Evolutionary conservation across 2,113 vertebrate genomes (phyloP).

Genomic region (Lasiurus cinereus): DNA sequence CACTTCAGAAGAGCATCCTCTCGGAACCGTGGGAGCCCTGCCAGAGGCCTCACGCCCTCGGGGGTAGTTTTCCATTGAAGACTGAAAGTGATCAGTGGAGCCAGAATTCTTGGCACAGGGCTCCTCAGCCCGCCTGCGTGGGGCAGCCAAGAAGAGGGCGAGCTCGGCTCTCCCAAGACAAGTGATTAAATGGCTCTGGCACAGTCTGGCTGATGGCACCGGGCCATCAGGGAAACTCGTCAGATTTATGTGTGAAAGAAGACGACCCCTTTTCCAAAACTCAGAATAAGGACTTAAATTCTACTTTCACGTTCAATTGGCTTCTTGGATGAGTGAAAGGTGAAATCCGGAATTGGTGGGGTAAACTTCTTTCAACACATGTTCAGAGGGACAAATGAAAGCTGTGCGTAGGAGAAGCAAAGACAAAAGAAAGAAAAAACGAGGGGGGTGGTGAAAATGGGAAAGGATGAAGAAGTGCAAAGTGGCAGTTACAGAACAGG

Average conservation of each 20-base stretch:
- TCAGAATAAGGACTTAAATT: background rate
- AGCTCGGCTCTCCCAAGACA: background rate
- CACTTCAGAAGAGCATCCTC: background rate
- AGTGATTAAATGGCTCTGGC: background rate
- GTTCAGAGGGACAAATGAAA: background rate
- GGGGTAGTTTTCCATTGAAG: background rate
- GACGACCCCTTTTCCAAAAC: background rate
- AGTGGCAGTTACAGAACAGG: background rate
- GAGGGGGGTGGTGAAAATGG: background rate
- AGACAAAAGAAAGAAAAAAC: background rate
- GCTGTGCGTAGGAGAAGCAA: background rate
- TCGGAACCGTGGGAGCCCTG: background rate
- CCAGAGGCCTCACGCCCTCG: background rate
- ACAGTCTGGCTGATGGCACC: background rate
- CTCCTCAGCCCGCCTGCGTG: background rate
- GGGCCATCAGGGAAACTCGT: background rate
- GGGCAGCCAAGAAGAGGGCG: background rate
- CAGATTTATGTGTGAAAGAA: background rate
- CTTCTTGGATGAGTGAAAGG: background rate
- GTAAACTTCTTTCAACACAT: background rate
- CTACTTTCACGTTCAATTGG: background rate
- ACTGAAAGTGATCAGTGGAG: background rate
- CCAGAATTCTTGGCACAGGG: background rate
- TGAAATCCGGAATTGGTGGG: background rate
- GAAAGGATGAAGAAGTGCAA: background rate